Conservation (phyloP, 2,113 vertebrate genomes). For the Phyllopteryx taeniolatus region DNA sequence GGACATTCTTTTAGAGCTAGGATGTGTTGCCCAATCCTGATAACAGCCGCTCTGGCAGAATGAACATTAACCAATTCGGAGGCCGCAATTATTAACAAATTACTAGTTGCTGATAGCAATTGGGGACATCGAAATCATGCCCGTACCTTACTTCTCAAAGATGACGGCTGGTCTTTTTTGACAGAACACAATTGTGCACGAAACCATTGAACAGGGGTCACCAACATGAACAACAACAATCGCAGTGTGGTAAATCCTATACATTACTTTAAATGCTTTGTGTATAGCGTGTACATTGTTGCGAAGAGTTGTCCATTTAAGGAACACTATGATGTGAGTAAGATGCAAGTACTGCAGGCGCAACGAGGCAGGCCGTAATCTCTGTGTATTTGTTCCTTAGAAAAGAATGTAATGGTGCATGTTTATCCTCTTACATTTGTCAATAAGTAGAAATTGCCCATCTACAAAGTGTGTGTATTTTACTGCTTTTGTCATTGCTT, state of each 20-base stretch:
- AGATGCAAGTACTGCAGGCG: neutral
- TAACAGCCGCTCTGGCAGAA: neutral
- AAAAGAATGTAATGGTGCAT: conserved; percentile 12
- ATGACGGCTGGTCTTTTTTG: too few relatives aligned
- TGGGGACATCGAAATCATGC: neutral
- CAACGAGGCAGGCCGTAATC: conserved; percentile 2
- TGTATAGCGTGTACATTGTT: neutral
- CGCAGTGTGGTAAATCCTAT: neutral
- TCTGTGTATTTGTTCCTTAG: neutral
- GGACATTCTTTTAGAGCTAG: too few relatives aligned
- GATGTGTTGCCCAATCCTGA: neutral
- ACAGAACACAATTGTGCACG: too few relatives aligned
- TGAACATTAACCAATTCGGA: neutral
- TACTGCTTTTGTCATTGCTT: neutral
- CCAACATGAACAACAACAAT: neutral
- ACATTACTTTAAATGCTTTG: neutral
- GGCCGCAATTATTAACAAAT: too few relatives aligned
- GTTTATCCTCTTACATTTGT: conserved; percentile 26
- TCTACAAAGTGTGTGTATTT: neutral
- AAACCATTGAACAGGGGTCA: too few relatives aligned
- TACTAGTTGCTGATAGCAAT: too few relatives aligned
- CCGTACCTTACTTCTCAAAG: too few relatives aligned
- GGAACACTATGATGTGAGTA: neutral
- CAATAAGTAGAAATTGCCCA: conserved; percentile 16
- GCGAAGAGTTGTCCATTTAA: neutral